These are phyloP conservation scores for Lepisosteus oculatus DNA, from an alignment of 2,113 vertebrate genomes.

Conservation along the genomic window DNA sequence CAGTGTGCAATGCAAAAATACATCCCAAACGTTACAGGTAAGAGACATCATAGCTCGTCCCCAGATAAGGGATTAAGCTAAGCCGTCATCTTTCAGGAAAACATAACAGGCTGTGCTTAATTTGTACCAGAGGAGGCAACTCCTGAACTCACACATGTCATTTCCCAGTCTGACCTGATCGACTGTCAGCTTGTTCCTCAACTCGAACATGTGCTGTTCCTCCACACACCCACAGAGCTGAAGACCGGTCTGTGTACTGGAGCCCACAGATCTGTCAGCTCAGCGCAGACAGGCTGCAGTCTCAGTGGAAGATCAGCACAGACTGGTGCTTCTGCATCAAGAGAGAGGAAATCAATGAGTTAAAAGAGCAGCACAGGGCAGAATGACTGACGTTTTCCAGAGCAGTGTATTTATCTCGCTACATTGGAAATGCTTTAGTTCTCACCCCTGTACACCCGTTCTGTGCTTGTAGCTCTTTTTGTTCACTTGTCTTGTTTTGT, in stretches of 20 bases:
- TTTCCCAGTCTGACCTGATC: background rate
- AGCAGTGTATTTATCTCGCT: too few species aligned
- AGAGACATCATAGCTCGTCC: too few species aligned
- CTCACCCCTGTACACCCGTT: conserved; percentile 24
- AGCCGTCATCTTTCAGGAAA: too few species aligned
- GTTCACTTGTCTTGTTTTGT: background rate
- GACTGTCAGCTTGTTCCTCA: background rate
- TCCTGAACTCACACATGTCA: background rate
- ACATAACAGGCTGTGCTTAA: background rate
- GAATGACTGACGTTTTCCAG: conserved; percentile 32
- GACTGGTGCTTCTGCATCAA: too few species aligned
- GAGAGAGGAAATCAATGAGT: conserved; percentile 31
- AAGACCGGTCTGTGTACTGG: too few species aligned
- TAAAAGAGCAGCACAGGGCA: conserved; percentile 36
- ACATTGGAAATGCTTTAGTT: background rate
- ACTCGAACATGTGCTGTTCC: background rate
- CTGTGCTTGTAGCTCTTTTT: conserved; percentile 49
- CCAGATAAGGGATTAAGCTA: too few species aligned
- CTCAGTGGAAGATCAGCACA: too few species aligned
- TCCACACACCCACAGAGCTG: too few species aligned
- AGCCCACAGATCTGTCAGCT: too few species aligned
- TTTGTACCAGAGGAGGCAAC: background rate
- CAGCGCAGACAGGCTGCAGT: too few species aligned
- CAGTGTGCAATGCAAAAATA: too few species aligned
- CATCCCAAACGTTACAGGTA: too few species aligned